Evolutionary conservation across 2,797 vertebrate species (phyloP), one percentile per base, ranked within the genome.

Genomic region (Neosilurus mollespiculum): DNA sequence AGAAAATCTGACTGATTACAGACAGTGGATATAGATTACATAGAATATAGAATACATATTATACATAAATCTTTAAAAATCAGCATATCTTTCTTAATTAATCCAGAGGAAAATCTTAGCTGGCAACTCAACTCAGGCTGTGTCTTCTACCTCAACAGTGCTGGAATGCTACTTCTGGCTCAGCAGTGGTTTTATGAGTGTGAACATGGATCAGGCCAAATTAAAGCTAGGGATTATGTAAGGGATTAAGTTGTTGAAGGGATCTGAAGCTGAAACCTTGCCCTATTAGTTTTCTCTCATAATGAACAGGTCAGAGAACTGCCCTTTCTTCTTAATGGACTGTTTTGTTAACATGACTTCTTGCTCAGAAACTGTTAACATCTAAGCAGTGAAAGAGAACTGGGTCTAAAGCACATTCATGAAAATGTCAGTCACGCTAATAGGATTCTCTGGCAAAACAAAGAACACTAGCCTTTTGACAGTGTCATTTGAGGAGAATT

Each of bases 161-260:
- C 87, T 91, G 81, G 87, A 88, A 91, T 89, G 86, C 88, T 64
- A 73, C 86, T 88, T 87, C 87, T 78, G 84, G 88, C 87, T 92
- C 86, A 87, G 89, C 84, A 89, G 87, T 86, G 90, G 88, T 76
- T 91, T 88, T 91, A 92, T 92, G 90, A 90, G 87, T 89, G 88
- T 70, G 90, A 91, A 92, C 91, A 92, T 80, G 92, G 92, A 92
- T 93, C 92, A 90, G 88, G 92, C 90, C 90, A 93, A 93, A 94
- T 93, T 92, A 93, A 94, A 94, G 89, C 93, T 90, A 87, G 84
- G 93, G 93, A 94, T 94, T 94, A 94, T 92, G 92, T 88, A 78
- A 87, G 88, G 92, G 93, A 93, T 95, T 94, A 94, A 93, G 92
- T 93, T 93, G 93, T 94, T 93, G 92, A 88, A 88, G 84, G 89